These are phyloP conservation scores for Rhagonycha fulva DNA, from an alignment of 2,888 invertebrate genomes.

Conservation along the genomic window DNA sequence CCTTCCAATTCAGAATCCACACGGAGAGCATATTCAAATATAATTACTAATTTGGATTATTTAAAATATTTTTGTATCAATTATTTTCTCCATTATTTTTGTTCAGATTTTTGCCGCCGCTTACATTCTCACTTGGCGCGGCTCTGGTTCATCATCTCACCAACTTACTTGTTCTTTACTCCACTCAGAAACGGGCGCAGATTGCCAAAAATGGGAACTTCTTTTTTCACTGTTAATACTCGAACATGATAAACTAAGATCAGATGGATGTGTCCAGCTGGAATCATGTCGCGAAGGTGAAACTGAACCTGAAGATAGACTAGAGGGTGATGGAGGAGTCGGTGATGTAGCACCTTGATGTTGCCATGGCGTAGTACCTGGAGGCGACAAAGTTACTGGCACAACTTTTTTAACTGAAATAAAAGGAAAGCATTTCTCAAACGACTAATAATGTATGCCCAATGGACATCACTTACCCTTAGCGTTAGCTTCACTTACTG, in stretches of 20 bases:
- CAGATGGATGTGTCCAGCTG: constrained; percentile 60
- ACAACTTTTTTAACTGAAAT: constrained; percentile 67
- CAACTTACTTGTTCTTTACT: constrained; percentile 71
- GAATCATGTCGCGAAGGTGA: constrained; percentile 58
- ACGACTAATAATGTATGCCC: not conserved
- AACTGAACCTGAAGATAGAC: constrained; percentile 65
- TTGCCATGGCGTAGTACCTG: constrained; percentile 68
- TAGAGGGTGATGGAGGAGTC: constrained; percentile 67
- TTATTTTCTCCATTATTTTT: not conserved
- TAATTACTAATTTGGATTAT: not conserved
- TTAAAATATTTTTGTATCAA: not conserved
- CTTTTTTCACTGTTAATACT: constrained; percentile 68
- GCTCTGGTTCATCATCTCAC: not conserved
- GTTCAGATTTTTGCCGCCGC: not conserved
- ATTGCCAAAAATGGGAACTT: constrained; percentile 68
- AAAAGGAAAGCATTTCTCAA: constrained; percentile 1
- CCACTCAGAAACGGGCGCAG: constrained; percentile 76
- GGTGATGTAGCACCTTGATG: constrained; percentile 57
- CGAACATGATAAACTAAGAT: constrained; percentile 63
- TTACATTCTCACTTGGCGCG: not conserved
- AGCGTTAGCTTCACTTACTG: constrained; percentile 86
- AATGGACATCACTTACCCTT: constrained; percentile 63
- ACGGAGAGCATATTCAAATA: not conserved
- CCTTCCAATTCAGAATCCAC: not conserved
- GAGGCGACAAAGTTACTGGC: constrained; percentile 65